Base-by-base conservation (phyloP, 2,797 vertebrate genomes). In the Gymnoscopelus microlampas region DNA sequence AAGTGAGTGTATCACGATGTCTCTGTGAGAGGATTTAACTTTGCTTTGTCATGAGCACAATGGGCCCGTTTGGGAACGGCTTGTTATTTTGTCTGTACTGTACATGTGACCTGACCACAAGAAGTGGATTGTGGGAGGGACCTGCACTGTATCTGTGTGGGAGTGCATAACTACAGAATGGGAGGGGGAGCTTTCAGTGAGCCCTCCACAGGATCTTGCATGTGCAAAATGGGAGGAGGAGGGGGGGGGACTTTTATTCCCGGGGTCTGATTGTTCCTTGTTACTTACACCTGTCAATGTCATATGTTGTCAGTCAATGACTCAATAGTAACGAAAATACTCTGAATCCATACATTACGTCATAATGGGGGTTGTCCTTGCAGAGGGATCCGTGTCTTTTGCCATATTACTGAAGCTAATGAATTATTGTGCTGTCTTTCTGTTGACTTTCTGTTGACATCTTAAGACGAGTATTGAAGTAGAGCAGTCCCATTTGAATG, bases 91-190 rank as follows among this genome's bases (percentile, higher is more conserved):
- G 65, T 26, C 11, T 53, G 60, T 19, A 70, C 63, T 60, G 70
- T 54, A 86, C 82, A 86, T 87, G 80, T 89, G 81, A 90, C 70
- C 56, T n/a, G n/a, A n/a, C n/a, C 2, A 12, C 15, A 51, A 24
- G 48, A 29, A 58, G 51, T 9, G 5, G 50, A 14, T 49, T 19
- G 56, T 32, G 77, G 72, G 71, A 23, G 53, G n/a, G 48, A 1
- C 26, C 66, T 67, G 48, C n/a, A 47, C 50, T 77, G 55, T 68
- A 59, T 56, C 48, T 24, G 8, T 15, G 11, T 14, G 73, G 72
- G 49, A 19, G 53, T 54, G 58, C 70, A 24, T 65, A 7, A 13
- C 2, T 44, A 14, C 10, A 11, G 14, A 49, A 59, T 55, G 35
- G 50, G 39, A 49, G 24, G n/a, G 26, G 3, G 26, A 2, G 3